These are phyloP conservation scores for Zaprionus obscuricornis DNA, from an alignment of 2,888 invertebrate species.

Conservation along the genomic window DNA sequence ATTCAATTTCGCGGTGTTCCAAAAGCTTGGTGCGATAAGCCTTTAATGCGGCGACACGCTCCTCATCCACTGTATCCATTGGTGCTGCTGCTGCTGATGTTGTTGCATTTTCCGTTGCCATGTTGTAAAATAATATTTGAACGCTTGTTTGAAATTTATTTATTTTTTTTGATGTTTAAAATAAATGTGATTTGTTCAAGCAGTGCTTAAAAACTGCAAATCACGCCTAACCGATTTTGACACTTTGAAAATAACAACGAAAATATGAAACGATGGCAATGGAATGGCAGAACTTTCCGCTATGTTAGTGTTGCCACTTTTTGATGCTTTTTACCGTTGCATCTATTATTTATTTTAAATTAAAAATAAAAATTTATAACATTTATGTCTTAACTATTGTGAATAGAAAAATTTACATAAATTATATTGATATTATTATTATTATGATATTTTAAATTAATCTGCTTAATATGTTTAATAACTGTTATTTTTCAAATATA, in stretches of 20 bases:
- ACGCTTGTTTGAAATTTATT: slow-evolving; percentile 20
- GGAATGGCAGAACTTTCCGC: no score
- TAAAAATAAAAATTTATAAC: no score
- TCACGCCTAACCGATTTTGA: slow-evolving; percentile 38
- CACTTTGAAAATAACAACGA: slow-evolving; percentile 13
- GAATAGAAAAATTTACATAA: no score
- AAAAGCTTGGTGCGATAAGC: slow-evolving; percentile 96
- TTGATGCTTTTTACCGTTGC: no score
- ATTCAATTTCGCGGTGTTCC: slow-evolving; percentile 98
- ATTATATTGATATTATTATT: no score
- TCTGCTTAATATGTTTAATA: no score
- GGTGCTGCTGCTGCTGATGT: neutral
- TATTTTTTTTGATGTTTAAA: neutral
- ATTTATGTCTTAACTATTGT: no score
- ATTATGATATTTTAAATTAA: no score
- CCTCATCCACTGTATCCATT: slow-evolving; percentile 15
- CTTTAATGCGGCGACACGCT: slow-evolving; percentile 90
- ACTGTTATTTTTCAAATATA: no score
- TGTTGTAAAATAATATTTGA: no score
- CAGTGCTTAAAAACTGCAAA: slow-evolving; percentile 41
- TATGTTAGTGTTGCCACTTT: no score
- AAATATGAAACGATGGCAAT: neutral
- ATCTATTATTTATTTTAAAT: no score
- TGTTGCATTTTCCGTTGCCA: slow-evolving; percentile 29
- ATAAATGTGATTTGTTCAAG: neutral